Base-by-base conservation (phyloP, 2,797 vertebrate species). In the Podargus strigoides region DNA sequence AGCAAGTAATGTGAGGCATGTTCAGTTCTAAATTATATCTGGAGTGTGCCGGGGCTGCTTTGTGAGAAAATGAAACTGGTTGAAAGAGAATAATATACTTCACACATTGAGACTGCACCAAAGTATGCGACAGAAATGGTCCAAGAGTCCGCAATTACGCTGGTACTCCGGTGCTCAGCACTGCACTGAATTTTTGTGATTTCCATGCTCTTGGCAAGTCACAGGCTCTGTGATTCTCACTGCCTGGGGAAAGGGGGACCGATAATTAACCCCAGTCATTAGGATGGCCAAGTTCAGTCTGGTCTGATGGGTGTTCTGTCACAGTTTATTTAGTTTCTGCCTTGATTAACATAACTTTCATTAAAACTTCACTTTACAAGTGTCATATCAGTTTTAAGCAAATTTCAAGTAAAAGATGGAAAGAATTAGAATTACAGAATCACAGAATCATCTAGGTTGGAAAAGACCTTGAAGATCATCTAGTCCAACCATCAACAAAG, bases 371-470 rank as follows among this genome's bases (percentile, higher is more conserved):
- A 27, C 36, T 82, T 90, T 76, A 26, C 21, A 49, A 22, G 86
- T 93, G 90, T 76, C 34, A 7, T 66, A 69, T 26, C 58, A 26
- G 52, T 77, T 77, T 89, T 85, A 67, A 86, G 56, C 73, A 89
- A 63, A 39, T 59, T 89, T 95, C 69, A 85, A 91, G 64, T 28
- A 66, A 90, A 93, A 78, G 50, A 91, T 37, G 47, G 66, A 78
- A 90, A 78, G 80, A 90, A 94, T 91, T 44, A 84, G 85, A 94
- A 90, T 91, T n/a, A n/a, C n/a, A n/a, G n/a, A n/a, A n/a, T n/a
- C n/a, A n/a, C n/a, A n/a, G n/a, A n/a, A n/a, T n/a, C n/a, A n/a
- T n/a, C n/a, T n/a, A n/a, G n/a, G n/a, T n/a, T n/a, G n/a, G n/a
- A n/a, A n/a, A n/a, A n/a, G n/a, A n/a, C n/a, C n/a, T n/a, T n/a